Conservation (phyloP, 2,797 vertebrate genomes). For the Brachyrhaphis roseni region DNA sequence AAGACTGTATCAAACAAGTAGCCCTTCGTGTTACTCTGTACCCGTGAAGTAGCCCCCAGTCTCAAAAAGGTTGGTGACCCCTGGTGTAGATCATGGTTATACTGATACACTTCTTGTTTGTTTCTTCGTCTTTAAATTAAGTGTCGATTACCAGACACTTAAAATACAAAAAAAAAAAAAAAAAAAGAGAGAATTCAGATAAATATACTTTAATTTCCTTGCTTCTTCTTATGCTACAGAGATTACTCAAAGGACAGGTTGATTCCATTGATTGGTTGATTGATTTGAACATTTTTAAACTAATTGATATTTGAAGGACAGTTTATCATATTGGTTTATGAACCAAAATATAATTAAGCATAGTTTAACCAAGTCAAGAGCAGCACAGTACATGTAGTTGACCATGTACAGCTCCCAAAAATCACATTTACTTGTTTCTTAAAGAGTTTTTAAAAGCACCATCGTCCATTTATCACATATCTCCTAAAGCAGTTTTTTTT, state of each 20-base stretch:
- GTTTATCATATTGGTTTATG: neutral
- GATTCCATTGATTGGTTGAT: too few species aligned
- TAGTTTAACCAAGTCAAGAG: constrained; percentile 7
- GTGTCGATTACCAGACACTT: neutral
- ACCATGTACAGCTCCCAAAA: neutral
- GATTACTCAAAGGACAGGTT: neutral
- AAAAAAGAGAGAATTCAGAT: neutral
- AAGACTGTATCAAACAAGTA: too few species aligned
- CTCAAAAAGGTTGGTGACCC: too few species aligned
- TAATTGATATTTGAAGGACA: neutral
- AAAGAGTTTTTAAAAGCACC: neutral
- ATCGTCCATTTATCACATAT: neutral
- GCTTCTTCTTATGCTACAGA: neutral
- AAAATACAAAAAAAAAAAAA: neutral
- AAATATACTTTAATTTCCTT: neutral
- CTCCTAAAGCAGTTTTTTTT: constrained; percentile 10
- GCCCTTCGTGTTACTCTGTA: too few species aligned
- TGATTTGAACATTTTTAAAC: neutral
- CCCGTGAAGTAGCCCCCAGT: too few species aligned
- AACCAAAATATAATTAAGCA: neutral
- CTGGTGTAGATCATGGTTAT: neutral
- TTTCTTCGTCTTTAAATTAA: neutral
- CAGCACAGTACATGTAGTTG: constrained; percentile 5
- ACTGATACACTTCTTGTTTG: neutral
- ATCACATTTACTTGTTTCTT: neutral